Evolutionary conservation across 2,888 invertebrate species (phyloP).

Genomic region (Anodontia alba): DNA sequence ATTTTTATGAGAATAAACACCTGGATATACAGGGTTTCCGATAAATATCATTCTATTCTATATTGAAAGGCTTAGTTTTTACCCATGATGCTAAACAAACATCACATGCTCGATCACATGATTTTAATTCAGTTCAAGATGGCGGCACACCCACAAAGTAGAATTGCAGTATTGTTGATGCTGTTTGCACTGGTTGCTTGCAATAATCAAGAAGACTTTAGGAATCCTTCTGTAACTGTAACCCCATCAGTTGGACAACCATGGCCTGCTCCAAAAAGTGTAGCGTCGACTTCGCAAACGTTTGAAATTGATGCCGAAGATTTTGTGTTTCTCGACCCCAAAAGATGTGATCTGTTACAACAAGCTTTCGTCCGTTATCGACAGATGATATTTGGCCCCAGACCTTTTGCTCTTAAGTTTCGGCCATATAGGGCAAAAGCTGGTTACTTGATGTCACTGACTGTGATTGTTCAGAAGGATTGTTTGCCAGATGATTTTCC

Average conservation of each 20-base stretch:
- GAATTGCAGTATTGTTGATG: not conserved
- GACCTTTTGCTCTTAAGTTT: slow-evolving; percentile 37
- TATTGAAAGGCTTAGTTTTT: no score
- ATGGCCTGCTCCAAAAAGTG: slow-evolving; percentile 64
- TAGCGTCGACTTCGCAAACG: slow-evolving; percentile 38
- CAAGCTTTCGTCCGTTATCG: slow-evolving; percentile 86
- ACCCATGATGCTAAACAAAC: no score
- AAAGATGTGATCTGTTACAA: slow-evolving; percentile 87
- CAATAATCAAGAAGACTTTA: not conserved
- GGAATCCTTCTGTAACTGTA: slow-evolving; percentile 1
- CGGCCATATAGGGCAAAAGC: slow-evolving; percentile 24
- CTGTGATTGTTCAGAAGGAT: slow-evolving; percentile 87
- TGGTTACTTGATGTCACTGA: slow-evolving; percentile 81
- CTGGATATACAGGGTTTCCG: no score
- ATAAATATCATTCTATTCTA: no score
- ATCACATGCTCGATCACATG: not conserved
- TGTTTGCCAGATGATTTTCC: slow-evolving; percentile 89
- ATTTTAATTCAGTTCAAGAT: not conserved
- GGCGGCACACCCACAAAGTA: not conserved
- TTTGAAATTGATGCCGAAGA: slow-evolving; percentile 46
- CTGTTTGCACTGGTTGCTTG: not conserved
- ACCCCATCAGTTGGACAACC: slow-evolving; percentile 59
- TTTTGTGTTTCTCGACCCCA: slow-evolving; percentile 73
- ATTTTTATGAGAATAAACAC: no score
- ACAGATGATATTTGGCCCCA: slow-evolving; percentile 84